Conservation (phyloP, 2,113 vertebrate species). For the Scomber japonicus region DNA sequence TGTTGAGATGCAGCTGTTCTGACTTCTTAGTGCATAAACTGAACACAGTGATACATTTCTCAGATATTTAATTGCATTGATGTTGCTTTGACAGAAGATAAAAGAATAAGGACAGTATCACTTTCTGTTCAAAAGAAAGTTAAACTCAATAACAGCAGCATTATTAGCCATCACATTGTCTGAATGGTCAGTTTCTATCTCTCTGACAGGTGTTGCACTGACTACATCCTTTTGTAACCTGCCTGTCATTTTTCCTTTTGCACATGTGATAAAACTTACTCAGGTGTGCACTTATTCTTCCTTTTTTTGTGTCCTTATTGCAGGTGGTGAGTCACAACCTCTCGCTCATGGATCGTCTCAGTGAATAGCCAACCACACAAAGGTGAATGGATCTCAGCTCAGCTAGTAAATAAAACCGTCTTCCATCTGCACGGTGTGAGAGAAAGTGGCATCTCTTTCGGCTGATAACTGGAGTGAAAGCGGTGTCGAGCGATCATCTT, state of each 20-base stretch:
- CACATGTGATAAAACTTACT: slow-evolving; percentile 39
- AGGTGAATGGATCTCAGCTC: slow-evolving; percentile 72
- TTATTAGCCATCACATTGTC: background rate
- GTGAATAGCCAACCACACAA: slow-evolving; percentile 74
- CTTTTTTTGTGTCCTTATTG: slow-evolving; percentile 53
- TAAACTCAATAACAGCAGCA: background rate
- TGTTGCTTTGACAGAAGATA: slow-evolving; percentile 21
- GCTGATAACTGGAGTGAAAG: slow-evolving; percentile 79
- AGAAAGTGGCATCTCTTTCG: slow-evolving; percentile 72
- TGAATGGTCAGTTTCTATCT: background rate
- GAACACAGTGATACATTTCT: slow-evolving; percentile 6
- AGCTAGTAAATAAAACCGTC: slow-evolving; percentile 64
- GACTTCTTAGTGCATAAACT: slow-evolving; percentile 11
- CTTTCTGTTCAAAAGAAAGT: slow-evolving; percentile 8
- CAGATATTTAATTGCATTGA: slow-evolving; percentile 19
- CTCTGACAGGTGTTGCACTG: background rate
- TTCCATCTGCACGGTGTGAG: slow-evolving; percentile 66
- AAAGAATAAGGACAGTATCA: slow-evolving; percentile 42
- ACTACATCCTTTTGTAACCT: slow-evolving; percentile 12
- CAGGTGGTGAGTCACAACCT: slow-evolving; percentile 82
- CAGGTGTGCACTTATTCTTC: slow-evolving; percentile 42
- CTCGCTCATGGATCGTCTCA: slow-evolving; percentile 54
- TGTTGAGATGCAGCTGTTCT: slow-evolving; percentile 9
- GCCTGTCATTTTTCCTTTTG: slow-evolving; percentile 28
- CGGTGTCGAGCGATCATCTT: slow-evolving; percentile 83